Conservation (phyloP, 1,140 invertebrate species). For the Diabrotica undecimpunctata region DNA sequence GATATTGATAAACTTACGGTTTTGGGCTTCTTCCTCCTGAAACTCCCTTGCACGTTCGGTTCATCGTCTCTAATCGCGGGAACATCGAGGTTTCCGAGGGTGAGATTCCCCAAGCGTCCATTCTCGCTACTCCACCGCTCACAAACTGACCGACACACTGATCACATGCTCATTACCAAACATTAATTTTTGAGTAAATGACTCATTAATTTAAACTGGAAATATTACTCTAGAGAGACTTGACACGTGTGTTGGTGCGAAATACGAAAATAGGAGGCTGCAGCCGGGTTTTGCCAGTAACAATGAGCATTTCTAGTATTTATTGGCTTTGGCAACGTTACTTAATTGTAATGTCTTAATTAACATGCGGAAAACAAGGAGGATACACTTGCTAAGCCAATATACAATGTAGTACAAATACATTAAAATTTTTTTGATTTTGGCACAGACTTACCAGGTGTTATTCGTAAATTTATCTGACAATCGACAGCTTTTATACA, state of each 20-base stretch:
- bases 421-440: too few relatives aligned
- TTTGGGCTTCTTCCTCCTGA: slow-evolving; percentile 44
- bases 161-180: not conserved
- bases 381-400: not conserved
- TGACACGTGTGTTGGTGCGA: not conserved
- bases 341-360: slow-evolving; percentile 7
- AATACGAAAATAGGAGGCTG: slow-evolving; percentile 24
- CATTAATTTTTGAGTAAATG: too few relatives aligned
- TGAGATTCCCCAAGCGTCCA: slow-evolving; percentile 58
- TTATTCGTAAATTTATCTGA: too few relatives aligned
- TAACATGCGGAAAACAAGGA: not conserved
- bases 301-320: slow-evolving; percentile 7
- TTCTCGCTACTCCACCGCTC: slow-evolving; percentile 32
- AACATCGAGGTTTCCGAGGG: slow-evolving; percentile 56
- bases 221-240: too few relatives aligned
- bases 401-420: too few relatives aligned
- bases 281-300: slow-evolving; percentile 15
- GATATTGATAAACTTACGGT: not conserved
- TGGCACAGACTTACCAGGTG: too few relatives aligned
- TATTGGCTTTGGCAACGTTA: slow-evolving; percentile 7
- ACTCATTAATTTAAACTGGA: too few relatives aligned
- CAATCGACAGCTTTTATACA: too few relatives aligned
- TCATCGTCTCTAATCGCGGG: slow-evolving; percentile 59
- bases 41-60: slow-evolving; percentile 47
- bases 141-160: not conserved